Percentiles rank a stretch among this genome's conserved stretches.
These are phyloP conservation scores for Paraescarpia echinospica DNA, from an alignment of 1,140 invertebrate genomes.

Conservation along the genomic window DNA sequence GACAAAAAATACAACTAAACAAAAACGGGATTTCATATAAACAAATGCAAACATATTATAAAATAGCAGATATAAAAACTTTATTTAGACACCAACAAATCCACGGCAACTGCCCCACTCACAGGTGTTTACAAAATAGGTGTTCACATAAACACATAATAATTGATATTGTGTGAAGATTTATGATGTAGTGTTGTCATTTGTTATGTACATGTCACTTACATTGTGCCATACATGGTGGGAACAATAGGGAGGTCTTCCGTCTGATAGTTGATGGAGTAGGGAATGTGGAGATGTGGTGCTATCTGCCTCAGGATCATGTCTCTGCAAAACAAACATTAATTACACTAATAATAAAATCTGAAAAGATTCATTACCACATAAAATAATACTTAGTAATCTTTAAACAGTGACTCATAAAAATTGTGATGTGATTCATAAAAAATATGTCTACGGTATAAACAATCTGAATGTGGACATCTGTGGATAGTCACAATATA, in stretches of 20 bases:
- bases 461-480: background rate
- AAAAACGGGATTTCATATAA: background rate
- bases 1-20: background rate
- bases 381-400: background rate
- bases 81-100: no score
- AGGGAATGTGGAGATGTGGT: slow-evolving; percentile 93
- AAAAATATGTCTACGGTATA: background rate
- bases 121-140: no score
- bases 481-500: background rate
- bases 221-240: slow-evolving; percentile 98
- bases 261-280: slow-evolving; percentile 93
- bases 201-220: slow-evolving; percentile 40
- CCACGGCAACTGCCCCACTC: no score
- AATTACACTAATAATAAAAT: background rate
- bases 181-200: no score
- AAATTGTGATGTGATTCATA: background rate
- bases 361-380: background rate
- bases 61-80: no score
- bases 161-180: no score
- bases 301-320: slow-evolving; percentile 91
- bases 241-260: slow-evolving; percentile 99
- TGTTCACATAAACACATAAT: background rate
- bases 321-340: slow-evolving; percentile 61
- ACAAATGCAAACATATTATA: background rate
- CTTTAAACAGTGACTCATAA: background rate